Evolutionary conservation across 2,797 vertebrate species (phyloP).

Genomic region (Pteropus rufus): DNA sequence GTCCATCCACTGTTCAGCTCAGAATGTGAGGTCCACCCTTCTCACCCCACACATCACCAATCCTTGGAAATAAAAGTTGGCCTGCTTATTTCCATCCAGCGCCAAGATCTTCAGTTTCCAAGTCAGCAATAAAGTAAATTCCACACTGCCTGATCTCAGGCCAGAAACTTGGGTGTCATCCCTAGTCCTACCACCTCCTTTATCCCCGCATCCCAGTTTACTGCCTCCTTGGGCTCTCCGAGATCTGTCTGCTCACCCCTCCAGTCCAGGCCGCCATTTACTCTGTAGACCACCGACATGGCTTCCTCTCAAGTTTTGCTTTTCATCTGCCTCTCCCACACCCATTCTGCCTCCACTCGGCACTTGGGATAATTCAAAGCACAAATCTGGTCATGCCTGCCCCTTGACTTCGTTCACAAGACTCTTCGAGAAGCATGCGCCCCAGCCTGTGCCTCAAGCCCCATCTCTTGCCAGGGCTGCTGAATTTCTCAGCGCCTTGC

Average conservation of each 20-base stretch:
- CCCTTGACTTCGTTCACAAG: not conserved
- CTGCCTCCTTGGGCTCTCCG: not conserved
- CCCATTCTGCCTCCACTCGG: accelerated
- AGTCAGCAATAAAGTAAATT: not conserved
- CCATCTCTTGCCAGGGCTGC: not conserved
- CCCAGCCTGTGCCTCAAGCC: not conserved
- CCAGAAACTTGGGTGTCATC: not conserved
- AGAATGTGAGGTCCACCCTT: not conserved
- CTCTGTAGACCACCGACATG: accelerated
- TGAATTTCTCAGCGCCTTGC: not conserved
- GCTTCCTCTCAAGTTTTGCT: not conserved
- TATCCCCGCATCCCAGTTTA: accelerated
- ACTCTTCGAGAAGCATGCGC: not conserved
- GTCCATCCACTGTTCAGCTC: not conserved
- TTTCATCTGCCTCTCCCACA: not conserved
- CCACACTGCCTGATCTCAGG: not conserved
- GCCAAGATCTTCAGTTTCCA: not conserved
- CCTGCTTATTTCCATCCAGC: not conserved
- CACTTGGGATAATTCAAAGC: not conserved
- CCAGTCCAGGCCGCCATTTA: not conserved
- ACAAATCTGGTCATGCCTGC: too few relatives aligned
- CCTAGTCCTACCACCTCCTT: accelerated
- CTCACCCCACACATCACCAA: not conserved
- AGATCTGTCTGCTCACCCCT: not conserved
- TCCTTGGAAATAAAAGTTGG: not conserved